These are phyloP conservation scores for Thomomys bottae DNA, from an alignment of 2,113 vertebrate species.

Conservation along the genomic window DNA sequence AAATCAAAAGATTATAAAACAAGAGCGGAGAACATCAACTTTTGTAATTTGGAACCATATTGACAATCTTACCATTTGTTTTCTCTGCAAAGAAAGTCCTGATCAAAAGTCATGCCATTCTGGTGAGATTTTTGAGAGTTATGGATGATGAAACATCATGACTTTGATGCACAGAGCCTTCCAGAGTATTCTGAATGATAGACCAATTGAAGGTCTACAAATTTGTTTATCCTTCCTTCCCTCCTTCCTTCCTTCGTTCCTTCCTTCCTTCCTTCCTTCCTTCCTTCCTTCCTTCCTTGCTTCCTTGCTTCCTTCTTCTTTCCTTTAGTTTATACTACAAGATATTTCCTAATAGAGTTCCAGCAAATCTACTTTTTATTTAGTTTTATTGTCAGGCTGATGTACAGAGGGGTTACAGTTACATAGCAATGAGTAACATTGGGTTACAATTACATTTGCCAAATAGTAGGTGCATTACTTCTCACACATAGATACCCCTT, in stretches of 20 bases:
- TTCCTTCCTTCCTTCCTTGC: too few relatives aligned
- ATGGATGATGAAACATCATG: not conserved
- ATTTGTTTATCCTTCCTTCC: not conserved
- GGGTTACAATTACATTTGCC: too few relatives aligned
- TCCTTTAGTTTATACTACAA: not conserved
- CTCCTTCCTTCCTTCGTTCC: not conserved
- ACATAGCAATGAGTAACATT: too few relatives aligned
- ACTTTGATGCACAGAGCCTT: not conserved
- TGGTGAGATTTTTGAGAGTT: not conserved
- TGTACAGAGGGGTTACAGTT: too few relatives aligned
- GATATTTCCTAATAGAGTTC: conserved; percentile 30
- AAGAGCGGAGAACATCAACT: not conserved
- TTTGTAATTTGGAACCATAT: not conserved
- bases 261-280: too few relatives aligned
- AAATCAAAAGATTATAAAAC: not conserved
- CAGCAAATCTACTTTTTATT: not conserved
- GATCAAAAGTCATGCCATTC: not conserved
- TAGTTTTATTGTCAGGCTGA: too few relatives aligned
- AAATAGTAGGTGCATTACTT: too few relatives aligned
- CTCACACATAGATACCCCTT: too few relatives aligned
- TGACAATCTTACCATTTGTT: not conserved
- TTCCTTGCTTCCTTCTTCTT: too few relatives aligned
- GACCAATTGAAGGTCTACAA: not conserved
- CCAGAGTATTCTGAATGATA: not conserved
- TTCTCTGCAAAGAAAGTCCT: not conserved